These are phyloP conservation scores for Sphecodes monilicornis DNA, from an alignment of 2,888 invertebrate species.

Conservation along the genomic window DNA sequence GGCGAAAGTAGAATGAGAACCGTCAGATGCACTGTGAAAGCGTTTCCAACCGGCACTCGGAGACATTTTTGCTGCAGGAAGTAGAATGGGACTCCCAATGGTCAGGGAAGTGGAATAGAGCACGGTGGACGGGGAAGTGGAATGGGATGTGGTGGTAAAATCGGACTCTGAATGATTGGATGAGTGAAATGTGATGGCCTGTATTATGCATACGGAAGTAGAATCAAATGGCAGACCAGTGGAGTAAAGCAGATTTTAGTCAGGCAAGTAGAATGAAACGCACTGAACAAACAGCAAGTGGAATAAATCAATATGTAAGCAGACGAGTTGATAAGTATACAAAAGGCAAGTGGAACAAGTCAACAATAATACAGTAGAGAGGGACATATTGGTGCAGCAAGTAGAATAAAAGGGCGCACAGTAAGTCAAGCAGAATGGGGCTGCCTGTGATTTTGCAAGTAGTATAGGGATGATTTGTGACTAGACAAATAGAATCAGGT, in stretches of 20 bases:
- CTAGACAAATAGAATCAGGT: no score
- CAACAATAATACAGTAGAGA: no score
- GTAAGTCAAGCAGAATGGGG: no score
- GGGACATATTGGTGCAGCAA: no score
- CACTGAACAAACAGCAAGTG: background rate
- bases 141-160: background rate
- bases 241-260: background rate
- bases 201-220: accelerated
- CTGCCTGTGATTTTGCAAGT: no score
- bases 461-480: no score
- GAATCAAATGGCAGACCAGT: background rate
- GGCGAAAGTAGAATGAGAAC: background rate
- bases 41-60: background rate
- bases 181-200: background rate
- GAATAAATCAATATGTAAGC: background rate
- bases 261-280: background rate
- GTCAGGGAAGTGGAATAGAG: background rate
- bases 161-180: background rate
- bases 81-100: background rate
- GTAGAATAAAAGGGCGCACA: no score
- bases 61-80: background rate
- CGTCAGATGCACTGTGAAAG: constrained; percentile 1
- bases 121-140: background rate
- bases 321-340: background rate
- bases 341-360: no score